Percentiles rank a stretch among this genome's conserved stretches.
These are phyloP conservation scores for Idaea dimidiata DNA, from an alignment of 2,888 invertebrate species.

Conservation along the genomic window DNA sequence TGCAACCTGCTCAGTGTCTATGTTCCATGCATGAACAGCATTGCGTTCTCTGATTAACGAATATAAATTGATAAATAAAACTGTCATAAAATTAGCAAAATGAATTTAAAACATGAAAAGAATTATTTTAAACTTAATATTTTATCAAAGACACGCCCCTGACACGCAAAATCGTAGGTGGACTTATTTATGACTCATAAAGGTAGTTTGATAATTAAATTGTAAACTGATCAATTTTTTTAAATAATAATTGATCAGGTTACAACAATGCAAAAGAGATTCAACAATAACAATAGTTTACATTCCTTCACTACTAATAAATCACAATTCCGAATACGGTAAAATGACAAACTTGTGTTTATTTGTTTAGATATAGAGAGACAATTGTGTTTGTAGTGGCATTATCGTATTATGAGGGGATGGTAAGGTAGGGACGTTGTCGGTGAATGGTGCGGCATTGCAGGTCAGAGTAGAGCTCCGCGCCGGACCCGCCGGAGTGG, in stretches of 20 bases:
- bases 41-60: too few species aligned
- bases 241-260: not conserved
- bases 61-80: too few species aligned
- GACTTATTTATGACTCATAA: too few species aligned
- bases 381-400: constrained; percentile 24
- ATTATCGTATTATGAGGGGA: constrained; percentile 53
- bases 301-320: constrained; percentile 3
- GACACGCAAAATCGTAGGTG: too few species aligned
- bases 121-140: too few species aligned
- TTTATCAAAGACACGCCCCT: too few species aligned
- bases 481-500: constrained; percentile 44
- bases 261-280: not conserved
- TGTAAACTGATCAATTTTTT: too few species aligned
- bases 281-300: not conserved
- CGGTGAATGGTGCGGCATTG: not conserved
- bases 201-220: too few species aligned
- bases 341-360: constrained; percentile 9
- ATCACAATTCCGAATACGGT: constrained; percentile 5
- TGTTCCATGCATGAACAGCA: not conserved
- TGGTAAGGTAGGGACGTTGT: constrained; percentile 29
- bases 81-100: too few species aligned
- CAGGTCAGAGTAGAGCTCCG: constrained; percentile 10
- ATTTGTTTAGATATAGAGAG: constrained; percentile 11
- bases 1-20: not conserved
- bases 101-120: too few species aligned